Conservation (phyloP, 2,888 invertebrate species). For the Clanis bilineata region DNA sequence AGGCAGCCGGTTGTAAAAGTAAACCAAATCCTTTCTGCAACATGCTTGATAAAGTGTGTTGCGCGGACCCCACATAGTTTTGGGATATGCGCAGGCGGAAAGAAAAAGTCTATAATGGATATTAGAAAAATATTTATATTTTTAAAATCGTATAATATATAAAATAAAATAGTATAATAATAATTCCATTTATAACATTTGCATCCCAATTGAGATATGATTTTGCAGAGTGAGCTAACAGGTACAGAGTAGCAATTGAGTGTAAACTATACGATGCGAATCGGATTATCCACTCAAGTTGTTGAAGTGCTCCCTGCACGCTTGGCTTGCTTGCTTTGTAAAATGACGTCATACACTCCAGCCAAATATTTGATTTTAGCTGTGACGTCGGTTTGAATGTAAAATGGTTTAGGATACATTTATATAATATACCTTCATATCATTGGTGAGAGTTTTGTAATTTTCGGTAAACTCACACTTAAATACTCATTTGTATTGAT, state of each 20-base stretch:
- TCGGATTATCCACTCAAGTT: constrained; percentile 9
- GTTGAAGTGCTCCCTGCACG: constrained; percentile 2
- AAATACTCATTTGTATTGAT: too few species aligned
- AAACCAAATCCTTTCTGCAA: too few species aligned
- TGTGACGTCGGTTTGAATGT: background rate
- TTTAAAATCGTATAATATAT: too few species aligned
- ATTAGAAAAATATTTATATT: too few species aligned
- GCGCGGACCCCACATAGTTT: too few species aligned
- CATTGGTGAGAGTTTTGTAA: too few species aligned
- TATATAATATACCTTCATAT: background rate
- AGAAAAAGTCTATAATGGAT: too few species aligned
- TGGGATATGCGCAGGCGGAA: too few species aligned
- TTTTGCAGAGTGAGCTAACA: background rate
- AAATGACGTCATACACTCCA: background rate
- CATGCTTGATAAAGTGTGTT: too few species aligned
- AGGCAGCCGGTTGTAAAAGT: too few species aligned
- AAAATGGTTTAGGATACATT: background rate
- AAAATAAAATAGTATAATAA: too few species aligned
- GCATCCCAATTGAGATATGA: background rate
- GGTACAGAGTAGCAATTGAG: background rate
- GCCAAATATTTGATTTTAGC: background rate
- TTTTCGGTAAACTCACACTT: too few species aligned
- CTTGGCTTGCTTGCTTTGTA: background rate
- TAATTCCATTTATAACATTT: background rate
- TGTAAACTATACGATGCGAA: background rate